Conservation (phyloP, 2,888 invertebrate species). For the Ferrisia virgata region DNA sequence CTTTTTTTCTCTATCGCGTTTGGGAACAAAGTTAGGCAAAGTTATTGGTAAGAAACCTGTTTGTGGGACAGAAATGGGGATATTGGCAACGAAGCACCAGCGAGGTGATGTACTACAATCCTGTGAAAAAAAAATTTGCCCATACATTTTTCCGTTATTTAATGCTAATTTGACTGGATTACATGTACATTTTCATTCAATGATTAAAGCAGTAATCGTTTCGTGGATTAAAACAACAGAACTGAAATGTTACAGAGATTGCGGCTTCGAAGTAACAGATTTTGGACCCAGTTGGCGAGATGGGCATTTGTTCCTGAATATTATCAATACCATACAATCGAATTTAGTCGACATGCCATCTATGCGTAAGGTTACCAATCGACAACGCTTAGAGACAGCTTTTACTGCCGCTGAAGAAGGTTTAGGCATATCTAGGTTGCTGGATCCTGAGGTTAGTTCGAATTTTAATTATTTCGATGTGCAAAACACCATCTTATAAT, state of each 20-base stretch:
- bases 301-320: constrained; percentile 90
- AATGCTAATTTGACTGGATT: constrained; percentile 24
- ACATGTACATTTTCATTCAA: neutral
- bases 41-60: too few relatives aligned
- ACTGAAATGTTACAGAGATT: constrained; percentile 62
- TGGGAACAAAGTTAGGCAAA: too few relatives aligned
- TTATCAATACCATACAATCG: constrained; percentile 91
- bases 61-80: too few relatives aligned
- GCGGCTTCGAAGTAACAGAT: constrained; percentile 84
- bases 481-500: too few relatives aligned
- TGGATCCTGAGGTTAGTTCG: constrained; percentile 74
- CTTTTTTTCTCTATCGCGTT: too few relatives aligned
- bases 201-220: neutral
- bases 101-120: too few relatives aligned
- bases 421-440: constrained; percentile 82
- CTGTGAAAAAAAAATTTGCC: too few relatives aligned
- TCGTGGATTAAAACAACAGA: neutral
- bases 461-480: neutral
- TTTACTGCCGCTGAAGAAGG: constrained; percentile 89
- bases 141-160: too few relatives aligned
- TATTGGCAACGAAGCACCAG: too few relatives aligned
- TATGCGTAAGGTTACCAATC: constrained; percentile 73
- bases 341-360: constrained; percentile 85
- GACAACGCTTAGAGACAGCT: constrained; percentile 82
- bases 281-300: constrained; percentile 96